Percentiles rank a stretch among this genome's conserved stretches.
These are phyloP conservation scores for Lagria hirta DNA, from an alignment of 2,888 invertebrate species.

Conservation along the genomic window DNA sequence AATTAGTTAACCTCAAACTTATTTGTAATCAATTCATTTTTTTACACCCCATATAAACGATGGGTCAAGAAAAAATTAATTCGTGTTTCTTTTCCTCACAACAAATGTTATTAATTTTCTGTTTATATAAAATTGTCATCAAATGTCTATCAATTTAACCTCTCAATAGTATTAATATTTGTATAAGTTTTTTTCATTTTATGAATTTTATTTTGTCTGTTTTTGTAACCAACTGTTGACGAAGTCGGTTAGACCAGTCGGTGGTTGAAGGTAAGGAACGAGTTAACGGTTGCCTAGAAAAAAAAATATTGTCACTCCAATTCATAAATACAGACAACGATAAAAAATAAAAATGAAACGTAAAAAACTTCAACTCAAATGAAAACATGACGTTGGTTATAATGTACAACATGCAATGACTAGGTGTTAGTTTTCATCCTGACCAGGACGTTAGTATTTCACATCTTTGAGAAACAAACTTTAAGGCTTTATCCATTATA, in stretches of 20 bases:
- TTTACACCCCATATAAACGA: constrained; percentile 43
- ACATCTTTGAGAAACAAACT: constrained; percentile 2
- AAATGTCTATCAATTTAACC: constrained; percentile 32
- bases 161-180: constrained; percentile 20
- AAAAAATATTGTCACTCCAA: constrained; percentile 34
- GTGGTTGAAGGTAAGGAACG: constrained; percentile 42
- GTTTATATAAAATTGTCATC: constrained; percentile 44
- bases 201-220: constrained; percentile 9
- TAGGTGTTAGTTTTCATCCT: constrained; percentile 35
- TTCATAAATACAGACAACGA: constrained; percentile 20
- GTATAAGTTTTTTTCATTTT: constrained; percentile 14
- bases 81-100: constrained; percentile 46
- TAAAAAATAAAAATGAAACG: constrained; percentile 22
- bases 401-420: constrained; percentile 32
- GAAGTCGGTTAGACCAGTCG: constrained; percentile 44
- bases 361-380: no score
- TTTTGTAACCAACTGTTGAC: constrained; percentile 38
- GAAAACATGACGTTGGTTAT: no score
- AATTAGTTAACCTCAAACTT: constrained; percentile 32
- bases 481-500: constrained; percentile 3
- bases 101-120: constrained; percentile 40
- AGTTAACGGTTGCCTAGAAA: constrained; percentile 54
- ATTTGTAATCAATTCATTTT: constrained; percentile 35
- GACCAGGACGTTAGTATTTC: constrained; percentile 11
- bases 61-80: constrained; percentile 44